Evolutionary conservation across 2,888 invertebrate genomes (phyloP).

Genomic region (Kryphioiulus occultus): DNA sequence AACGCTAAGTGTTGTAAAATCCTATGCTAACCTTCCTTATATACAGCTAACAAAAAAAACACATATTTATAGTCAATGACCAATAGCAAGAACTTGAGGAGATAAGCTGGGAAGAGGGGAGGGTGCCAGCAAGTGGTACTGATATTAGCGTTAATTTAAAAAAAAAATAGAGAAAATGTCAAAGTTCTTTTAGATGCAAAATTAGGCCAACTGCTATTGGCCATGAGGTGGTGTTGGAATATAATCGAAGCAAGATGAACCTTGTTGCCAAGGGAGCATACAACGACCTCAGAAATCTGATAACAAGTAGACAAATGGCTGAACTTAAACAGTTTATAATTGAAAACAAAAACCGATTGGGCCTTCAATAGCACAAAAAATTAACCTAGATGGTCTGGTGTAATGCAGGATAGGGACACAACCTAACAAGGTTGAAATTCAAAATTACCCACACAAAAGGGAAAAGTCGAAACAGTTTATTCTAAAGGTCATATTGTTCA

Average conservation of each 20-base stretch:
- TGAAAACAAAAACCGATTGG: too few species aligned
- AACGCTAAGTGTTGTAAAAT: neutral
- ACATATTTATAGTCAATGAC: neutral
- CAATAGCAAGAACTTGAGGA: neutral
- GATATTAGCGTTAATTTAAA: neutral
- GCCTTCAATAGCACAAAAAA: neutral
- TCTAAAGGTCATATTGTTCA: too few species aligned
- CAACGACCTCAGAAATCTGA: neutral
- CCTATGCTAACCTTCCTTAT: neutral
- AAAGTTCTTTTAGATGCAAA: neutral
- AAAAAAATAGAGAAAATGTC: neutral
- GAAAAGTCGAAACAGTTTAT: neutral
- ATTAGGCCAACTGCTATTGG: neutral
- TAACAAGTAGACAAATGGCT: too few species aligned
- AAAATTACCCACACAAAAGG: neutral
- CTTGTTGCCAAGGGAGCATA: neutral
- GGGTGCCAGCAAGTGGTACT: neutral
- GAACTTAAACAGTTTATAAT: too few species aligned
- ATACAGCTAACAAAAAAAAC: neutral
- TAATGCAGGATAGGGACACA: too few species aligned
- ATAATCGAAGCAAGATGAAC: neutral
- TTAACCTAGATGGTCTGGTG: neutral
- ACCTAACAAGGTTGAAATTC: too few species aligned
- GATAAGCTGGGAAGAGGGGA: neutral
- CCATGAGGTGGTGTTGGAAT: neutral